Evolutionary conservation across 2,113 vertebrate species (phyloP).

Genomic region (Phylloscopus whistleri): DNA sequence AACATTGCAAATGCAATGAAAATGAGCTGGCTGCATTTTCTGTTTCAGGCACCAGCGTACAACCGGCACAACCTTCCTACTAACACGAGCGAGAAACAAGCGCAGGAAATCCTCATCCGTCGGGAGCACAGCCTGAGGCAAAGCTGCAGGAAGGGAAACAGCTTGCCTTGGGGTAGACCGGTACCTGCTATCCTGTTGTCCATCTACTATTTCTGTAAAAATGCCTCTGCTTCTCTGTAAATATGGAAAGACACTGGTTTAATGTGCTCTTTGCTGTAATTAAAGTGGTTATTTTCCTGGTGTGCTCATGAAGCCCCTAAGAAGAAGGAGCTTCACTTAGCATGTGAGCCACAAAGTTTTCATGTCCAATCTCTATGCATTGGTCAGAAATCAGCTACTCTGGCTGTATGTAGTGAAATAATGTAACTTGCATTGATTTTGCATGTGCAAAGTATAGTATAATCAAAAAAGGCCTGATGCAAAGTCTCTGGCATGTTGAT

Average conservation of each 20-base stretch:
- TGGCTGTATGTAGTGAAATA: not conserved
- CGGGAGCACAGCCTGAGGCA: conserved; percentile 69
- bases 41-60: conserved; percentile 74
- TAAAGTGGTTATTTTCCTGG: not conserved
- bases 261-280: not conserved
- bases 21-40: not conserved
- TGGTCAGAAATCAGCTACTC: not conserved
- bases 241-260: not conserved
- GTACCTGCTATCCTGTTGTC: conserved; percentile 33
- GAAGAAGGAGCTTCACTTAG: not conserved
- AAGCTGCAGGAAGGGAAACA: conserved; percentile 70
- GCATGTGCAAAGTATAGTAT: not conserved
- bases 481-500: not conserved
- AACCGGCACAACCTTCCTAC: conserved; percentile 70
- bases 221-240: not conserved
- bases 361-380: not conserved
- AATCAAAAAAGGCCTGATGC: not conserved
- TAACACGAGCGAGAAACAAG: conserved; percentile 67
- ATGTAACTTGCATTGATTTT: not conserved
- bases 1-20: not conserved
- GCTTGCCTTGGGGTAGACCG: conserved; percentile 70
- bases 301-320: not conserved
- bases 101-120: conserved; percentile 77
- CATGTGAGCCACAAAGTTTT: not conserved
- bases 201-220: not conserved